These are phyloP conservation scores for Myrmecobius fasciatus DNA, from an alignment of 2,113 vertebrate genomes.

Conservation along the genomic window DNA sequence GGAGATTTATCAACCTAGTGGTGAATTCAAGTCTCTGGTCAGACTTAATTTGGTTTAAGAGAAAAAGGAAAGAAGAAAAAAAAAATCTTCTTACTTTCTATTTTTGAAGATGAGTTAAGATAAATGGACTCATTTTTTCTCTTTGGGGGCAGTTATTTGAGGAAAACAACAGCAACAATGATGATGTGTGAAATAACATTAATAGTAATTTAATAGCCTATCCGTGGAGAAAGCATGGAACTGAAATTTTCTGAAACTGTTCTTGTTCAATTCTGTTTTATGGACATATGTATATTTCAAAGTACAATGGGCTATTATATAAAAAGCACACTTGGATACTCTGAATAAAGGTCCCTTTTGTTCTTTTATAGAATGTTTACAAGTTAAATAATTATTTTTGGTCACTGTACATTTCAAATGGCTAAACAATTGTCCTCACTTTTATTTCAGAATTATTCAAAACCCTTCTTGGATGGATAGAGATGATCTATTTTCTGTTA, in stretches of 20 bases:
- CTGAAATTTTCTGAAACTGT: not conserved
- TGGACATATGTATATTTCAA: conserved; percentile 12
- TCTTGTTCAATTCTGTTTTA: conserved; percentile 32
- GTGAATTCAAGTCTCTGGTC: not conserved
- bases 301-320: conserved; percentile 20
- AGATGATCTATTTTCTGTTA: conserved; percentile 37
- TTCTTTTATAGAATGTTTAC: conserved; percentile 20
- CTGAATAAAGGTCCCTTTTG: conserved; percentile 1
- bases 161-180: not conserved
- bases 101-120: not conserved
- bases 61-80: not conserved
- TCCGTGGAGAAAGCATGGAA: not conserved
- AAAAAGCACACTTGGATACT: conserved; percentile 49
- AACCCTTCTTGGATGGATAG: not conserved
- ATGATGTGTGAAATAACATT: not conserved
- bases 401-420: not conserved
- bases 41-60: not conserved
- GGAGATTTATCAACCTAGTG: not conserved
- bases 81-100: too few species aligned
- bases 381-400: conserved; percentile 31
- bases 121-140: not conserved
- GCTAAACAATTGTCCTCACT: not conserved
- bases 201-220: not conserved
- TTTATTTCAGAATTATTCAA: conserved; percentile 7
- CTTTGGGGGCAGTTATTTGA: not conserved